Evolutionary conservation across 2,888 invertebrate species (phyloP).

Genomic region (Argyresthia goedartella): DNA sequence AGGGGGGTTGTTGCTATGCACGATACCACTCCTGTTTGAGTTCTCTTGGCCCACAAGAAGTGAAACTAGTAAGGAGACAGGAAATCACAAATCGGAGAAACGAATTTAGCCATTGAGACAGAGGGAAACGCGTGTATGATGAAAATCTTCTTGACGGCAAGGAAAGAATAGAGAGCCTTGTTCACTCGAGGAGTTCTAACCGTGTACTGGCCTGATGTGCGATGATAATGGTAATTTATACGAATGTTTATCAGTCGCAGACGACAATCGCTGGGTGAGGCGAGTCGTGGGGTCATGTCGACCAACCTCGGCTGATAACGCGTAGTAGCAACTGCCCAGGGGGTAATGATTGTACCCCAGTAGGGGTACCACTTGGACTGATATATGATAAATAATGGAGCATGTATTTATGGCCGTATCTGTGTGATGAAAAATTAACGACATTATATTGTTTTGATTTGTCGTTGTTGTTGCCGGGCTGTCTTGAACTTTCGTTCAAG

Average conservation of each 20-base stretch:
- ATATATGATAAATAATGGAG: neutral
- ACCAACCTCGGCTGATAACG: constrained; percentile 39
- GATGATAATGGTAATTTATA: constrained; percentile 46
- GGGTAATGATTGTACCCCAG: constrained; percentile 37
- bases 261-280: constrained; percentile 28
- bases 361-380: neutral
- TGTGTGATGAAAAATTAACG: no score
- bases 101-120: constrained; percentile 58
- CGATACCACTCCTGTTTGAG: constrained; percentile 18
- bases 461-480: no score
- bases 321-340: constrained; percentile 42
- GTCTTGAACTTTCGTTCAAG: no score
- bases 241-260: constrained; percentile 40
- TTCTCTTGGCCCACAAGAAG: neutral
- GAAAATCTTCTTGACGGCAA: constrained; percentile 3
- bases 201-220: constrained; percentile 24
- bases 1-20: constrained; percentile 8
- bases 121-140: constrained; percentile 4
- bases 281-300: constrained; percentile 40
- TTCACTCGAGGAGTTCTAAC: constrained; percentile 17
- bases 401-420: no score
- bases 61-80: constrained; percentile 45
- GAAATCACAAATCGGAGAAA: constrained; percentile 40
- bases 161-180: constrained; percentile 15
- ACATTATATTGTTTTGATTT: no score